Evolutionary conservation across 2,113 vertebrate genomes (phyloP).

Genomic region (Actenoides hombroni): DNA sequence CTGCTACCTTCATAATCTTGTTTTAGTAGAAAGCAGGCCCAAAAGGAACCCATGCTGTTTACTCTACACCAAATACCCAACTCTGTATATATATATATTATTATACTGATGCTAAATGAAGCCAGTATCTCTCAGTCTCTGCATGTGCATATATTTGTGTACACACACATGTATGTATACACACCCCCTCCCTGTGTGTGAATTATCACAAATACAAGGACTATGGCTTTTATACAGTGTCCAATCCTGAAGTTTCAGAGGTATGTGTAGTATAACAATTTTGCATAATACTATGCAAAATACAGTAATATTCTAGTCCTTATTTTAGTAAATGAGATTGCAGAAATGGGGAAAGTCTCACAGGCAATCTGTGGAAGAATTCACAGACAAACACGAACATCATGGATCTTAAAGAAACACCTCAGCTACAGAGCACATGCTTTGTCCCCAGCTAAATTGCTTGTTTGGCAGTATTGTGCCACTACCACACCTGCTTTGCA

Average conservation of each 20-base stretch:
- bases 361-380: background rate
- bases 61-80: background rate
- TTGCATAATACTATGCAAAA: background rate
- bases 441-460: background rate
- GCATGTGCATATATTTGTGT: background rate
- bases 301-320: background rate
- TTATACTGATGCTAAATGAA: background rate
- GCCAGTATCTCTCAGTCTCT: background rate
- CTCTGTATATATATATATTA: background rate
- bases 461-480: background rate
- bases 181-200: background rate
- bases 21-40: background rate
- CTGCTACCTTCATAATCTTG: accelerated
- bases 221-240: background rate
- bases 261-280: accelerated
- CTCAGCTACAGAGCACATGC: background rate
- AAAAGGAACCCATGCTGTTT: background rate
- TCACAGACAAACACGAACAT: accelerated
- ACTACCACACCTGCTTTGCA: conserved; percentile 78
- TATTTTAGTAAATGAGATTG: background rate
- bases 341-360: background rate
- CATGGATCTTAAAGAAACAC: background rate
- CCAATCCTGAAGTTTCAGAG: background rate
- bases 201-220: background rate
- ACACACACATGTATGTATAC: background rate